A percentile compares a stretch with the other conserved stretches of the same genome.
These are phyloP conservation scores for Solen grandis DNA, from an alignment of 1,140 invertebrate genomes.

Conservation along the genomic window DNA sequence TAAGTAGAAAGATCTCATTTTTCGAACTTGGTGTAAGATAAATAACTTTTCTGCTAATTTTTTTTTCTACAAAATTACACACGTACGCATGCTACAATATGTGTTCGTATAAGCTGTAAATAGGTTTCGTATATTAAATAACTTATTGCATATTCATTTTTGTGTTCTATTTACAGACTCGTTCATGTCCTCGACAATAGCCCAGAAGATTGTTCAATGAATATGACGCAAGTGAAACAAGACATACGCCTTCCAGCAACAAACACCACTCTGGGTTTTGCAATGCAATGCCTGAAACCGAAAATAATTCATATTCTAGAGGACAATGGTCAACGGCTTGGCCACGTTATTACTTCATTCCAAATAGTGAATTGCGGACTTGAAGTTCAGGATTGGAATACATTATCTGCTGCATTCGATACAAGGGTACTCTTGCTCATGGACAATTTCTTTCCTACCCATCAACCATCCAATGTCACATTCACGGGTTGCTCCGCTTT, in stretches of 20 bases:
- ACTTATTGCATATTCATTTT: not conserved
- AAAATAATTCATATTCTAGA: not conserved
- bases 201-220: slow-evolving; percentile 9
- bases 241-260: not conserved
- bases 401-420: not conserved
- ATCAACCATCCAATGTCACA: not conserved
- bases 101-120: not conserved
- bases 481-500: not conserved
- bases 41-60: not conserved
- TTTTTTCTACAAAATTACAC: not conserved
- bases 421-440: not conserved
- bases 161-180: slow-evolving; percentile 4
- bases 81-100: not conserved
- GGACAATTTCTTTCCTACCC: not conserved
- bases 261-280: not conserved
- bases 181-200: not conserved
- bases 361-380: slow-evolving; percentile 28
- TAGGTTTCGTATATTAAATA: not conserved
- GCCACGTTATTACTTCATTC: slow-evolving; percentile 19
- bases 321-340: not conserved
- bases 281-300: not conserved
- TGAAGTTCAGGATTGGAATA: slow-evolving; percentile 1
- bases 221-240: not conserved
- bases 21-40: not conserved
- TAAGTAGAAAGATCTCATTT: not conserved